Evolutionary conservation across 2,797 vertebrate genomes (phyloP), one percentile per base, ranked within the genome.

Genomic region (Phrynocephalus vlangalii): DNA sequence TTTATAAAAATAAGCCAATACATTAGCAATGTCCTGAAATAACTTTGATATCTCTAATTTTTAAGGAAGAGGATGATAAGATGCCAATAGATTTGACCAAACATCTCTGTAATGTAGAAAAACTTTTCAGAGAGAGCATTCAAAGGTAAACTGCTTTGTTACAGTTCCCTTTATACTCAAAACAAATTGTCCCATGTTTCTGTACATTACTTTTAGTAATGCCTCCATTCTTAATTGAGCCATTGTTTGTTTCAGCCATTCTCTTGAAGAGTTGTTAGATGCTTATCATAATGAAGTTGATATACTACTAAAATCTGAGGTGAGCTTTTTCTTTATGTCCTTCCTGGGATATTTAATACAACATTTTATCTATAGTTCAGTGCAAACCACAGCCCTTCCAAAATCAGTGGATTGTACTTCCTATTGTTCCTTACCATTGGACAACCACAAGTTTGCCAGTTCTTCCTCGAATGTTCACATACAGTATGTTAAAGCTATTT

Each of bases 121-220:
- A 98, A 93, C 98, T 98, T 24, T 99, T 98, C 92, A 99, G 97
- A 95, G 98, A 99, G 95, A 97, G 97, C 50, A 94, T 98, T 92
- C 98, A 97, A 94, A 98, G 98, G 99, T 99, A 97, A 44, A 91
- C 11, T 0, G 50, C 66, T 67, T 6, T 90, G 6, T 44, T 89
- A 70, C 89, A 90, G 89, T 76, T 92, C 5, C 60, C 83, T 87
- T 79, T 60, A 11, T 88, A 79, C 81, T 82, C 2, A 24, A n/a
- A 63, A 79, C 22, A 28, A 18, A 18, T 70, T 24, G 1, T 7
- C 20, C 38, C 75, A 87, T 80, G 63, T 88, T 80, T 75, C 50
- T 87, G 30, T 50, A 66, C n/a, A 70, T 82, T 77, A 1, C 2
- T 79, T 84, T 76, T 60, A 3, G 82, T 63, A 86, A 28, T 50